phyloP scores from a whole-genome alignment of 2,113 vertebrate species.

The Narcine bancroftii region DNA sequence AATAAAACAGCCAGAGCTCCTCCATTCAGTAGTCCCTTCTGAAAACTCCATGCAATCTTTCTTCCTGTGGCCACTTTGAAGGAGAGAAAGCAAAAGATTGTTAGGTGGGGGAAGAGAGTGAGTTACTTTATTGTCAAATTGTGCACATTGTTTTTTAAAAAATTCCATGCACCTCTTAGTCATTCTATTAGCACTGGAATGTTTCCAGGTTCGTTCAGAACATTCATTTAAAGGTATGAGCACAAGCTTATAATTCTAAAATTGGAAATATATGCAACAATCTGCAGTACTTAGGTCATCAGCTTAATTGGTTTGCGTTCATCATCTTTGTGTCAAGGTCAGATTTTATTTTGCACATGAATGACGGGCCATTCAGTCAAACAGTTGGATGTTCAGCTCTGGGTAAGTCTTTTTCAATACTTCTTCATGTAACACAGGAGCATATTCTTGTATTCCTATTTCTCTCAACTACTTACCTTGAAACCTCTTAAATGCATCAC shows the following conservation, averaged over 20 bases:
- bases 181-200: not conserved
- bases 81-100: not conserved
- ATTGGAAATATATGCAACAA: not conserved
- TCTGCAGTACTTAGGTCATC: not conserved
- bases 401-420: not conserved
- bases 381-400: not conserved
- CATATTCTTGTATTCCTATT: too few relatives aligned
- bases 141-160: slow-evolving; percentile 1
- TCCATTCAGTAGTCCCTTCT: not conserved
- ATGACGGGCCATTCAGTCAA: too few relatives aligned
- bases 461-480: too few relatives aligned
- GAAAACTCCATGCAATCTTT: too few relatives aligned
- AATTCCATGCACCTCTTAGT: not conserved
- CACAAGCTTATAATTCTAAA: not conserved
- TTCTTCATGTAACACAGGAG: not conserved
- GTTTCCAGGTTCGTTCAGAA: not conserved
- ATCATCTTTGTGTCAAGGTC: not conserved
- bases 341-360: not conserved
- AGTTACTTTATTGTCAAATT: not conserved
- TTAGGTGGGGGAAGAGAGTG: not conserved
- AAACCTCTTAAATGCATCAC: too few relatives aligned
- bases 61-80: too few relatives aligned
- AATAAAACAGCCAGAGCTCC: not conserved
- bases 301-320: not conserved
- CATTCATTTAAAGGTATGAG: not conserved